A percentile compares a stretch with the other conserved stretches of the same genome.
Conservation (phyloP, 2,113 vertebrate species). For the Nanger granti region DNA sequence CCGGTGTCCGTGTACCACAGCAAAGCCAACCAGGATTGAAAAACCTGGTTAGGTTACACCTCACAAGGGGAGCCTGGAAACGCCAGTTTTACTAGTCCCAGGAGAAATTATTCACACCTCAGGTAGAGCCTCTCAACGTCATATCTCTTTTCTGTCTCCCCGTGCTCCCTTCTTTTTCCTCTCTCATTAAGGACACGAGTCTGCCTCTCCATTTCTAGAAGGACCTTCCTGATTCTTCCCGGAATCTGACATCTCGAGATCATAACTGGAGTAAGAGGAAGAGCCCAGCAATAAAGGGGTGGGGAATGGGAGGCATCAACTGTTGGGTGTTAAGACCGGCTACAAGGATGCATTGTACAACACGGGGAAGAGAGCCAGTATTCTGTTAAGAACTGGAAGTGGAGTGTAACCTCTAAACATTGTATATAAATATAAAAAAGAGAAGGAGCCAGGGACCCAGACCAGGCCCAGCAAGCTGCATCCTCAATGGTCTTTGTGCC, state of each 20-base stretch:
- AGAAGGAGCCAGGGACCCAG: background rate
- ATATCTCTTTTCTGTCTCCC: background rate
- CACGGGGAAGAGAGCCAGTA: background rate
- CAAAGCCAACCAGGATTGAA: constrained; percentile 32
- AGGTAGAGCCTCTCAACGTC: background rate
- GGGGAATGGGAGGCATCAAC: background rate
- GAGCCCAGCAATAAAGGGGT: background rate
- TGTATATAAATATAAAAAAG: background rate
- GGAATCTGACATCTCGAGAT: background rate
- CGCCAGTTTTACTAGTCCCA: constrained; percentile 33
- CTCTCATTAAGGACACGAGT: background rate
- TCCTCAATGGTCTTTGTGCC: background rate
- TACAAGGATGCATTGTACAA: background rate
- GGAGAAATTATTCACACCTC: constrained; percentile 5
- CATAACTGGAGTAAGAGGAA: background rate
- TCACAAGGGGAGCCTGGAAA: constrained; percentile 11
- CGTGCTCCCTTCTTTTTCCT: background rate
- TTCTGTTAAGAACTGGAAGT: background rate
- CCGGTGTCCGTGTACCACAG: background rate
- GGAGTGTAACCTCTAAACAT: background rate
- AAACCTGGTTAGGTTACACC: constrained; percentile 34
- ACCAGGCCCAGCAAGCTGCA: background rate
- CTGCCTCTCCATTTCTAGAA: background rate
- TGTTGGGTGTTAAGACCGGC: background rate
- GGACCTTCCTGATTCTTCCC: background rate